Percentiles rank a stretch among this genome's conserved stretches.
Conservation (phyloP, 2,888 invertebrate species). For the Idaea straminata region DNA sequence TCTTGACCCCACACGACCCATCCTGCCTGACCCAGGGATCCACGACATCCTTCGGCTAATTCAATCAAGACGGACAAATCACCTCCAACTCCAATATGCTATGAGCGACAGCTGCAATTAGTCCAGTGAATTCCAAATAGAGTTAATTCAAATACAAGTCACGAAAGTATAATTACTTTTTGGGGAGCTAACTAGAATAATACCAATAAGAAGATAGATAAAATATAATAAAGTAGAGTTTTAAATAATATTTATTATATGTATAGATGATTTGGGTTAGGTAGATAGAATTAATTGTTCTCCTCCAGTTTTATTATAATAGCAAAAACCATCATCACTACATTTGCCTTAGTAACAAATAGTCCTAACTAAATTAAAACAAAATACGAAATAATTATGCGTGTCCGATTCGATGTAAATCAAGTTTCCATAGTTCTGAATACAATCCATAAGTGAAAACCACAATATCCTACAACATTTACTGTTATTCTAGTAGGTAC, state of each 20-base stretch:
- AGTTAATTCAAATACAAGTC: neutral
- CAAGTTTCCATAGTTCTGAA: conserved; percentile 9
- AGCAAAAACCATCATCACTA: neutral
- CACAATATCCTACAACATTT: conserved; percentile 37
- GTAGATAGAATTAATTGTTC: no score
- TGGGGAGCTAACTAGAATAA: no score
- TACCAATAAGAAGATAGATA: no score
- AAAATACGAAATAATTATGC: conserved; percentile 32
- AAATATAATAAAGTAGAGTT: no score
- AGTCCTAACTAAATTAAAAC: no score
- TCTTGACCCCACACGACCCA: conserved; percentile 47
- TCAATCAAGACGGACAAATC: conserved; percentile 58
- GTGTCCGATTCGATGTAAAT: conserved; percentile 31
- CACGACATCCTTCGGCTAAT: conserved; percentile 61
- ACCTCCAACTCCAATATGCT: conserved; percentile 15
- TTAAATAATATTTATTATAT: no score
- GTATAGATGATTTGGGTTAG: no score
- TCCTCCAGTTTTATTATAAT: no score
- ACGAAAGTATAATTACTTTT: neutral
- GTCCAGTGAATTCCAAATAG: neutral
- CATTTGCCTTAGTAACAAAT: no score
- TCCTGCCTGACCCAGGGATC: conserved; percentile 31
- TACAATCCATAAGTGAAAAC: conserved; percentile 35
- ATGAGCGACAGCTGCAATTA: neutral
- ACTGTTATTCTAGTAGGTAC: neutral